Evolutionary conservation across 2,797 vertebrate species (phyloP).

Genomic region (Mallotus villosus): DNA sequence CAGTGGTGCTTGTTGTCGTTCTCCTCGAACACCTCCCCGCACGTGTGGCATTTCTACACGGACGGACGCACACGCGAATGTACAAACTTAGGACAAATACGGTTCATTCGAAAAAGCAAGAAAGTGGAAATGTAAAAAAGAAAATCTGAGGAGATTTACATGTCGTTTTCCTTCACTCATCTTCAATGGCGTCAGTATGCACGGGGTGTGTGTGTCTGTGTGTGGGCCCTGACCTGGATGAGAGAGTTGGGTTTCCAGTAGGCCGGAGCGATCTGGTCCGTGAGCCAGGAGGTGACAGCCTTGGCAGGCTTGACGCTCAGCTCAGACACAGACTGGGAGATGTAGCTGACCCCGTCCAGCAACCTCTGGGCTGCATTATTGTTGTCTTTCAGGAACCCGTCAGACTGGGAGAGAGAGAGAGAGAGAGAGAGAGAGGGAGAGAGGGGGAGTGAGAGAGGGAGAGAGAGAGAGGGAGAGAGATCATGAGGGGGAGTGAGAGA

Average conservation of each 20-base stretch:
- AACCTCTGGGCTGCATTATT: conserved; percentile 98
- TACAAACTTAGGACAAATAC: too few species aligned
- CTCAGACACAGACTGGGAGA: conserved; percentile 97
- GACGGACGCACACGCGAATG: neutral
- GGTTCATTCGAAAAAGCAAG: neutral
- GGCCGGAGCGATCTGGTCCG: conserved; percentile 94
- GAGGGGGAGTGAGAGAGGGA: neutral
- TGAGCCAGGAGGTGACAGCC: conserved; percentile 96
- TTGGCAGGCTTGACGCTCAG: conserved; percentile 97
- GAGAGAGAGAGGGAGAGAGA: neutral
- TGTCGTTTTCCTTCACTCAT: neutral
- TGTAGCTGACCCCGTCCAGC: conserved; percentile 95
- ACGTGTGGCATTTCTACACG: conserved; percentile 88
- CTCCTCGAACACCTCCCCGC: conserved; percentile 85
- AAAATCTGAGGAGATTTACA: neutral
- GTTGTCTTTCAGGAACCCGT: conserved; percentile 98
- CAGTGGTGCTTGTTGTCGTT: conserved; percentile 98
- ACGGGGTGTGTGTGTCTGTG: neutral
- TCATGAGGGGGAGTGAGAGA: fast-evolving
- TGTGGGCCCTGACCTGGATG: conserved; percentile 79
- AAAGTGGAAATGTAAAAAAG: neutral
- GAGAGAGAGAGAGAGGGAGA: neutral
- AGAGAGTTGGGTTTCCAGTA: conserved; percentile 98
- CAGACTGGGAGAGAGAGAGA: conserved; percentile 72
- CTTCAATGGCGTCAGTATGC: neutral